These are phyloP conservation scores for Gymnoscopelus braueri DNA, from an alignment of 2,797 vertebrate species.

Conservation along the genomic window DNA sequence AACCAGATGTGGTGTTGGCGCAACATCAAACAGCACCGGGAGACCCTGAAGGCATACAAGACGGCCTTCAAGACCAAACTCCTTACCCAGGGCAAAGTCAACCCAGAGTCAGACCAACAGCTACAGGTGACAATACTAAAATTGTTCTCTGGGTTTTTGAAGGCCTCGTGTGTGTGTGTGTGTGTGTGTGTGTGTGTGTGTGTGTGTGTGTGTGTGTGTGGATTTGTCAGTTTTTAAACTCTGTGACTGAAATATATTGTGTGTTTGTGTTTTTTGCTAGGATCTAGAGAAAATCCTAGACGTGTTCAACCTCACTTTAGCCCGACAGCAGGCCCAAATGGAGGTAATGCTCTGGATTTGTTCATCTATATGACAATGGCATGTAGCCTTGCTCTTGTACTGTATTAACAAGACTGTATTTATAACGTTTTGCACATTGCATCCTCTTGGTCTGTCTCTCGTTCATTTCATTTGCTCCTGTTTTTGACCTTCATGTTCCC, in stretches of 20 bases:
- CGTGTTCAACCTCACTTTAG: slow-evolving; percentile 92
- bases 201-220: not conserved
- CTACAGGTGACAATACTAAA: slow-evolving; percentile 82
- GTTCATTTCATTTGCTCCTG: too few relatives aligned
- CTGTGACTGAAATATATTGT: not conserved
- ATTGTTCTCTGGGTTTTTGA: too few relatives aligned
- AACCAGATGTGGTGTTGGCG: slow-evolving; percentile 91
- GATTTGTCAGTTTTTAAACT: not conserved
- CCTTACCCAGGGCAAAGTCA: slow-evolving; percentile 83
- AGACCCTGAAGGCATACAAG: slow-evolving; percentile 88
- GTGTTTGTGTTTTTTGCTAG: slow-evolving; percentile 67
- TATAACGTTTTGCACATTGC: too few relatives aligned
- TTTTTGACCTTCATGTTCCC: too few relatives aligned
- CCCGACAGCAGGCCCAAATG: slow-evolving; percentile 92
- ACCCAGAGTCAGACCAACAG: slow-evolving; percentile 84
- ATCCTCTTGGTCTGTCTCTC: too few relatives aligned
- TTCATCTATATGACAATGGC: too few relatives aligned
- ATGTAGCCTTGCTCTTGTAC: too few relatives aligned
- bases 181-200: too few relatives aligned
- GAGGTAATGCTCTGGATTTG: slow-evolving; percentile 80
- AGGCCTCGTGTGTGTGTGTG: too few relatives aligned
- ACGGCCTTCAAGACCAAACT: slow-evolving; percentile 86
- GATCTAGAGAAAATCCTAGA: slow-evolving; percentile 91
- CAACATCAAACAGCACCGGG: slow-evolving; percentile 85
- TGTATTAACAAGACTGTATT: too few relatives aligned